phyloP scores from a whole-genome alignment of 2,888 invertebrate species.

The Villa cingulata region DNA sequence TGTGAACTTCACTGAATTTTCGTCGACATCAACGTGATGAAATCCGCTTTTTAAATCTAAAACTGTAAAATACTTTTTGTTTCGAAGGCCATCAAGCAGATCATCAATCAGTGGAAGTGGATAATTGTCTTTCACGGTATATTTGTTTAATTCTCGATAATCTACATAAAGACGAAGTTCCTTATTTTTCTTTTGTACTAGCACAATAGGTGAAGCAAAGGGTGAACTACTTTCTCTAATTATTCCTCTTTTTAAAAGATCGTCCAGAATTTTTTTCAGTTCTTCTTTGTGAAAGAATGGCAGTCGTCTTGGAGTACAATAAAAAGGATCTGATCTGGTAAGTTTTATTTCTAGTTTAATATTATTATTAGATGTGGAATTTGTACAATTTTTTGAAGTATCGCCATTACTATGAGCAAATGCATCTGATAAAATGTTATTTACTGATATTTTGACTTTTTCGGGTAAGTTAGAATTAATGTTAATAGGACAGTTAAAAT shows the following conservation, averaged over 20 bases:
- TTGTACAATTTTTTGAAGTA: no score
- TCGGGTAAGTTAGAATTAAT: not conserved
- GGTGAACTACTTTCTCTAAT: constrained; percentile 9
- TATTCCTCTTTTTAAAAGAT: constrained; percentile 1
- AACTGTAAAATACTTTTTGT: constrained; percentile 11
- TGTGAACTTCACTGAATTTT: constrained; percentile 13
- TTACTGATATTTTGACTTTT: not conserved
- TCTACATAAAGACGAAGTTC: constrained; percentile 7
- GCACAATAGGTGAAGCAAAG: constrained; percentile 7
- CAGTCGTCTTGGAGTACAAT: not conserved
- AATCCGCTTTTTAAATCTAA: constrained; percentile 14
- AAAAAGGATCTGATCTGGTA: not conserved
- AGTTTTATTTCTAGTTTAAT: not conserved
- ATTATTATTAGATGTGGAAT: not conserved
- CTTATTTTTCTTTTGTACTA: constrained; percentile 6
- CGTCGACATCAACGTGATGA: constrained; percentile 10
- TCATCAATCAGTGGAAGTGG: constrained; percentile 8
- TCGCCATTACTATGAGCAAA: not conserved
- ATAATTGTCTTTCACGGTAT: constrained; percentile 6
- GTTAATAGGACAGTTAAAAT: not conserved
- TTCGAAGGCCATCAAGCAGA: constrained; percentile 4
- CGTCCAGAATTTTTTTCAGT: constrained; percentile 2
- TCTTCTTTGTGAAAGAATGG: not conserved
- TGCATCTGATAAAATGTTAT: not conserved
- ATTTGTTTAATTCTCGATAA: constrained; percentile 6